These are phyloP conservation scores for Thunnus albacares DNA, from an alignment of 2,797 vertebrate genomes.

Conservation along the genomic window DNA sequence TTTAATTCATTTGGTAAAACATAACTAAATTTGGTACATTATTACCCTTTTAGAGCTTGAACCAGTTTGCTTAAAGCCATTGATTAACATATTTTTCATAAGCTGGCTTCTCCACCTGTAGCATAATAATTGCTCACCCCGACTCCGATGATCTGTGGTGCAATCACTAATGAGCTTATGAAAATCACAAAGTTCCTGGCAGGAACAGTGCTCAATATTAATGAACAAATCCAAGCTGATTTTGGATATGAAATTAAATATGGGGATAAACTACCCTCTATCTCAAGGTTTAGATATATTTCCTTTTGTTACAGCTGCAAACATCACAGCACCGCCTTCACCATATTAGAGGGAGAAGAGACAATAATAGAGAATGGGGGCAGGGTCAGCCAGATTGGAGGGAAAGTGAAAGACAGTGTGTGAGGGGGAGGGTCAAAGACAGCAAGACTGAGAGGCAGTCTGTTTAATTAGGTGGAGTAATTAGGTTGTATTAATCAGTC, in stretches of 20 bases:
- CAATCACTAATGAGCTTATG: slow-evolving; percentile 83
- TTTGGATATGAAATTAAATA: slow-evolving; percentile 67
- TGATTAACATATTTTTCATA: slow-evolving; percentile 80
- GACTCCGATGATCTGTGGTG: slow-evolving; percentile 74
- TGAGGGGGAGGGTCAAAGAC: slow-evolving; percentile 37
- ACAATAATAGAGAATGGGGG: slow-evolving; percentile 6
- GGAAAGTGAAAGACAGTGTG: slow-evolving; percentile 16
- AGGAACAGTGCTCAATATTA: slow-evolving; percentile 69
- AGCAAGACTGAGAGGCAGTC: slow-evolving; percentile 43
- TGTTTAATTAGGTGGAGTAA: slow-evolving; percentile 64
- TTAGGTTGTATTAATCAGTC: slow-evolving; percentile 68
- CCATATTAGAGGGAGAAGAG: slow-evolving; percentile 10
- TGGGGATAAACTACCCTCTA: slow-evolving; percentile 34
- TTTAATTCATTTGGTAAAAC: slow-evolving; percentile 57
- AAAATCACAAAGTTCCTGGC: slow-evolving; percentile 74
- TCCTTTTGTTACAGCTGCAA: slow-evolving; percentile 42
- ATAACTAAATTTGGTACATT: slow-evolving; percentile 62
- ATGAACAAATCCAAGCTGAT: slow-evolving; percentile 69
- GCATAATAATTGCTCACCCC: slow-evolving; percentile 72
- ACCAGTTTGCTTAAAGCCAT: slow-evolving; percentile 68
- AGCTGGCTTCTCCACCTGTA: slow-evolving; percentile 71
- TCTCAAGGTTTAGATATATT: slow-evolving; percentile 49
- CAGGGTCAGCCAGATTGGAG: slow-evolving; percentile 36
- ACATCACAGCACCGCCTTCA: not conserved
- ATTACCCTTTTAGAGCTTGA: slow-evolving; percentile 63